These are phyloP conservation scores for Lemur catta DNA, from an alignment of 2,797 vertebrate species.

Conservation along the genomic window DNA sequence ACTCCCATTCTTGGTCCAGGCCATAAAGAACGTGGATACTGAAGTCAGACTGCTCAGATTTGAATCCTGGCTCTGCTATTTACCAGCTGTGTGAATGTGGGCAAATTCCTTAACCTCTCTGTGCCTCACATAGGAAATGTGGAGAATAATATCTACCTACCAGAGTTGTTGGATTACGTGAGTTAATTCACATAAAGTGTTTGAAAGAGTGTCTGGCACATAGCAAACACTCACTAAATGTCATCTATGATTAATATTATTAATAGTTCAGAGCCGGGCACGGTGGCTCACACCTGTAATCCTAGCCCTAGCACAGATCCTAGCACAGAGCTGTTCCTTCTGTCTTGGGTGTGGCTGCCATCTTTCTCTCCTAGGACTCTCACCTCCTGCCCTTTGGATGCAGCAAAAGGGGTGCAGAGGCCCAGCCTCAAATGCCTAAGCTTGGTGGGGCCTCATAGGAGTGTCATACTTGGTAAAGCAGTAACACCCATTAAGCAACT, in stretches of 20 bases:
- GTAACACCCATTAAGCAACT: not conserved
- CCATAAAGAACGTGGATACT: not conserved
- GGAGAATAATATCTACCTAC: not conserved
- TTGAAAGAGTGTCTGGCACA: not conserved
- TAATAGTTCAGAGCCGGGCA: not conserved
- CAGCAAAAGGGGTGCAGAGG: not conserved
- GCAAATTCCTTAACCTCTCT: not conserved
- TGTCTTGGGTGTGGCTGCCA: not conserved
- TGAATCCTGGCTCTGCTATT: not conserved
- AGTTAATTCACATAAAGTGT: not conserved
- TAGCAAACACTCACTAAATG: not conserved
- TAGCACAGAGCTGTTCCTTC: not conserved
- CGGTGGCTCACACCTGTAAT: too few species aligned
- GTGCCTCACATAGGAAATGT: not conserved
- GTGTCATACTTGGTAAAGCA: not conserved
- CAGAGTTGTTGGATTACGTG: not conserved
- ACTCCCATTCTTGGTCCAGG: not conserved
- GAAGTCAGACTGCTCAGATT: not conserved
- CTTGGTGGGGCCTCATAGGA: not conserved
- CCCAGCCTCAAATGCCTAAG: not conserved
- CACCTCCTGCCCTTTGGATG: not conserved
- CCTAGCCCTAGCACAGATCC: too few species aligned
- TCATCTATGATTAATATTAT: not conserved
- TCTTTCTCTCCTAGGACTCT: not conserved
- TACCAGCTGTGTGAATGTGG: not conserved